phyloP scores from a whole-genome alignment of 2,888 invertebrate genomes.

The Neoascia interrupta region DNA sequence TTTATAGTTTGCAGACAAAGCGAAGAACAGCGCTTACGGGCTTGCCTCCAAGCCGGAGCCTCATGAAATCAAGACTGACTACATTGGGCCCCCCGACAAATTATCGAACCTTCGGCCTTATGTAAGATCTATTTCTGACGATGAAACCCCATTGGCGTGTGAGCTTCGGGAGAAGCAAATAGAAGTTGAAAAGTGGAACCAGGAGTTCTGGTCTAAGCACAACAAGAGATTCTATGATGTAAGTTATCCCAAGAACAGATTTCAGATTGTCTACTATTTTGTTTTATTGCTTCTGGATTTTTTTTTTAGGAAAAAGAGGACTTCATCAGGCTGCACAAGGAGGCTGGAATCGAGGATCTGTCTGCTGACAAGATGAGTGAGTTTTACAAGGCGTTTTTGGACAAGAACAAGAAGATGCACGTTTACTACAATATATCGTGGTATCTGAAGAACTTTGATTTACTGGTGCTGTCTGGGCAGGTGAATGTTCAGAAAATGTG shows the following conservation, averaged over 20 bases:
- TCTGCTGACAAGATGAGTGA: slow-evolving; percentile 92
- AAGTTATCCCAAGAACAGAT: too few relatives aligned
- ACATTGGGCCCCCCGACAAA: slow-evolving; percentile 85
- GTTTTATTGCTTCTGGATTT: slow-evolving; percentile 7
- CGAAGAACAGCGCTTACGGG: slow-evolving; percentile 39
- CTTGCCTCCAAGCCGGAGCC: slow-evolving; percentile 75
- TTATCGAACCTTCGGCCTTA: slow-evolving; percentile 89
- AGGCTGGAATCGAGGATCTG: slow-evolving; percentile 81
- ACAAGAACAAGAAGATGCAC: slow-evolving; percentile 89
- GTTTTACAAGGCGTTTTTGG: slow-evolving; percentile 92
- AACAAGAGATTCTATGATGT: slow-evolving; percentile 88
- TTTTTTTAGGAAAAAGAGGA: slow-evolving; percentile 82
- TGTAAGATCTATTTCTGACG: slow-evolving; percentile 83
- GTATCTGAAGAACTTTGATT: slow-evolving; percentile 88
- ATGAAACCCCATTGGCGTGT: slow-evolving; percentile 85
- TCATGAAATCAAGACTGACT: slow-evolving; percentile 73
- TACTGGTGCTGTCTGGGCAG: slow-evolving; percentile 83
- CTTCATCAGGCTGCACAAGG: slow-evolving; percentile 81
- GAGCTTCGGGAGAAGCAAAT: slow-evolving; percentile 83
- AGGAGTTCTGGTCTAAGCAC: slow-evolving; percentile 90
- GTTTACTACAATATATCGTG: slow-evolving; percentile 89
- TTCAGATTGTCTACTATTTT: slow-evolving; percentile 5
- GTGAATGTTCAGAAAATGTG: slow-evolving; percentile 80
- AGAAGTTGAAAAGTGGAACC: slow-evolving; percentile 90
- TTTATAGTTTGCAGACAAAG: slow-evolving; percentile 38